These are phyloP conservation scores for Chymomyza caudatula DNA, from an alignment of 2,888 invertebrate genomes.

Conservation along the genomic window DNA sequence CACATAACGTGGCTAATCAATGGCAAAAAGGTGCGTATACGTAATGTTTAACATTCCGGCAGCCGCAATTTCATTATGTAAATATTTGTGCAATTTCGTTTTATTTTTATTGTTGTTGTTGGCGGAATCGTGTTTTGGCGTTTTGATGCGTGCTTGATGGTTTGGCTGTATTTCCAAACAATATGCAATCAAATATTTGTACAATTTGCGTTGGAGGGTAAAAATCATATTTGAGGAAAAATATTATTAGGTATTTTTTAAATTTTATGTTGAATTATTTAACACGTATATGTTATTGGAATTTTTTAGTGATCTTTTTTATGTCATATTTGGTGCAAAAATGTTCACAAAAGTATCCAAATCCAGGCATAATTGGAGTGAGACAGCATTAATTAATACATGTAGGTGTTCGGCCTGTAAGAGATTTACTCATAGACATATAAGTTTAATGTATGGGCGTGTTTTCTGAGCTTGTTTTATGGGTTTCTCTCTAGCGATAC, in stretches of 20 bases:
- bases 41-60: background rate
- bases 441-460: constrained; percentile 34
- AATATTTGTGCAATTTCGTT: constrained; percentile 7
- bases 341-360: too few relatives aligned
- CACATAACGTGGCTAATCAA: constrained; percentile 86
- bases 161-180: background rate
- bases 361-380: too few relatives aligned
- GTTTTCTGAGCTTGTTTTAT: background rate
- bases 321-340: too few relatives aligned
- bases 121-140: background rate
- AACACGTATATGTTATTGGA: too few relatives aligned
- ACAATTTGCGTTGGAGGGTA: background rate
- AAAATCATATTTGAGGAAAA: too few relatives aligned
- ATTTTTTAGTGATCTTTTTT: too few relatives aligned
- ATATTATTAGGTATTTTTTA: too few relatives aligned
- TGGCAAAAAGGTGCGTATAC: constrained; percentile 81
- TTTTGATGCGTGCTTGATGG: constrained; percentile 13
- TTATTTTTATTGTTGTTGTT: background rate
- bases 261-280: too few relatives aligned
- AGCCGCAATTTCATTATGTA: constrained; percentile 17
- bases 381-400: too few relatives aligned
- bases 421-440: too few relatives aligned
- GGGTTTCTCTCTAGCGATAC: background rate
- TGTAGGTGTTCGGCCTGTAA: too few relatives aligned
- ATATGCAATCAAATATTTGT: constrained; percentile 35